Percentiles rank a stretch among this genome's conserved stretches.
Evolutionary conservation across 2,113 vertebrate species (phyloP).

Genomic region (Grammomys surdaster): DNA sequence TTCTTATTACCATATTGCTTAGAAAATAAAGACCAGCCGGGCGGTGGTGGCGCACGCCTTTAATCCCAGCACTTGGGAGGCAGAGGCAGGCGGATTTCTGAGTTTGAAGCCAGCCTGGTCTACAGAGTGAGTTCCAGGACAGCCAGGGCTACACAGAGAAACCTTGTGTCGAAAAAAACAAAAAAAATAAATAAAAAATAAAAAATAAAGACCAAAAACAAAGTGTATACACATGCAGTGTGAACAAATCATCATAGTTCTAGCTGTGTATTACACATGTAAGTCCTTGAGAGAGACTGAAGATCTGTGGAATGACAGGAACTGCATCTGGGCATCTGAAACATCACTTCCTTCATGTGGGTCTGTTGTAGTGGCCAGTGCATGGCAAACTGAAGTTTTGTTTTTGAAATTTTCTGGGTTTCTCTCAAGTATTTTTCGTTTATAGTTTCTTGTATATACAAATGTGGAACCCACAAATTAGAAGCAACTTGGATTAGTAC

Average conservation of each 20-base stretch:
- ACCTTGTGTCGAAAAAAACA: too few relatives aligned
- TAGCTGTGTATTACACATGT: background rate
- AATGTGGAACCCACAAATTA: background rate
- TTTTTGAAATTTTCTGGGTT: background rate
- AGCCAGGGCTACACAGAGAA: too few relatives aligned
- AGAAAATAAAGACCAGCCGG: background rate
- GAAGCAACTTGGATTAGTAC: background rate
- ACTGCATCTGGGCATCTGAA: background rate
- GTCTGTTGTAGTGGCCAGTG: background rate
- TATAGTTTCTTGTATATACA: background rate
- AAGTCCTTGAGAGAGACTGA: background rate
- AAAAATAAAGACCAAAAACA: background rate
- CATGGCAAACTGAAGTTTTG: background rate
- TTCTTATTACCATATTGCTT: background rate
- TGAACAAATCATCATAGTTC: background rate
- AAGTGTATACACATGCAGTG: background rate
- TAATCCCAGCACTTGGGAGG: too few relatives aligned
- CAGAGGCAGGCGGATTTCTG: too few relatives aligned
- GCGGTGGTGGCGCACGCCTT: too few relatives aligned
- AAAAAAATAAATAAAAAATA: background rate
- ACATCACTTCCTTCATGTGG: background rate
- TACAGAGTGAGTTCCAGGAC: too few relatives aligned
- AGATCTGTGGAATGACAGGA: background rate
- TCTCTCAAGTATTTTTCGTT: background rate
- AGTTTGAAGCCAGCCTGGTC: too few relatives aligned